These are phyloP conservation scores for Mercenaria mercenaria DNA, from an alignment of 1,140 invertebrate species.

Conservation along the genomic window DNA sequence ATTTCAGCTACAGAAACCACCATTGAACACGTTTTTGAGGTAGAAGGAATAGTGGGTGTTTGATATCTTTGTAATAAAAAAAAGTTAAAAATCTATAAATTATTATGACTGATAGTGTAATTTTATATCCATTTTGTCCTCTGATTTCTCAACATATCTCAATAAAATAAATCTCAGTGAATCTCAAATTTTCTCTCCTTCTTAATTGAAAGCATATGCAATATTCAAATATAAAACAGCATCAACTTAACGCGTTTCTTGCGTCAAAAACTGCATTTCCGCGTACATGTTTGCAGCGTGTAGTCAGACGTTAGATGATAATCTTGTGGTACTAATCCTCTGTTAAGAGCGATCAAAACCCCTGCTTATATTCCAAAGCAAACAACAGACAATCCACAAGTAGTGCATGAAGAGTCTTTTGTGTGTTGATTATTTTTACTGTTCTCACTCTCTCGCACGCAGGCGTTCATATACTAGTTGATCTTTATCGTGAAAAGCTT, in stretches of 20 bases:
- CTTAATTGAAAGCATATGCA: no score
- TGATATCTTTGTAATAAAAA: not conserved
- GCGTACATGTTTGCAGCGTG: not conserved
- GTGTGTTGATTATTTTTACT: not conserved
- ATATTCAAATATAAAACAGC: no score
- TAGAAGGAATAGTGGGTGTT: not conserved
- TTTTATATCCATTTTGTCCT: not conserved
- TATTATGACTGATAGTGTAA: not conserved
- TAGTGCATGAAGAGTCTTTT: constrained; percentile 1
- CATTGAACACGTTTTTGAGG: constrained; percentile 56
- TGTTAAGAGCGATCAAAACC: not conserved
- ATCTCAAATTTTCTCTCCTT: no score
- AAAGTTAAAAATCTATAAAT: not conserved
- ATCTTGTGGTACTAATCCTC: not conserved
- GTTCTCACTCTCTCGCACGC: not conserved
- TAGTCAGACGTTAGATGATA: constrained; percentile 10
- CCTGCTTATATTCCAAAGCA: not conserved
- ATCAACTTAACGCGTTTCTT: not conserved
- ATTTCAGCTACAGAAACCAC: not conserved
- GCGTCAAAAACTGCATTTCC: not conserved
- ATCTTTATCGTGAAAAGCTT: not conserved
- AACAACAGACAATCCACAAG: constrained; percentile 29
- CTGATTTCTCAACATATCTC: not conserved
- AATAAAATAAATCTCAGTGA: not conserved
- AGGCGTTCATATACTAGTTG: not conserved